Conservation (phyloP, 2,113 vertebrate species). For the Sinocyclocheilus anshuiensis region DNA sequence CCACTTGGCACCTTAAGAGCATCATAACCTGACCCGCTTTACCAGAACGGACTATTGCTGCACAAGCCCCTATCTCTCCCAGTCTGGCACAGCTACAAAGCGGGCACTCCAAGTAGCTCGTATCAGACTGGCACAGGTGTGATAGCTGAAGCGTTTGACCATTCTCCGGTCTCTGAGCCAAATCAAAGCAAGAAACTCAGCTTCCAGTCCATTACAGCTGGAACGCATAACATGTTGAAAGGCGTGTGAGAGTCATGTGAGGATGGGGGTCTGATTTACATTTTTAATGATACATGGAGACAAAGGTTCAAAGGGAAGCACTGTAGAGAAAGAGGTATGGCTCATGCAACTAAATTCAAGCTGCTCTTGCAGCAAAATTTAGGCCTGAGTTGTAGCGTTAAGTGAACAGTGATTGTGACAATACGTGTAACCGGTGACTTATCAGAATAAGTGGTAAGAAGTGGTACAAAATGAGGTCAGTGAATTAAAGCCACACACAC, state of each 20-base stretch:
- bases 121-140: constrained; percentile 46
- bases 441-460: background rate
- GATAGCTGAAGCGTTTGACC: constrained; percentile 30
- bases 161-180: constrained; percentile 34
- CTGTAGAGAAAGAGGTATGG: constrained; percentile 16
- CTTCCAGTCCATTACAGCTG: constrained; percentile 40
- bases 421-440: background rate
- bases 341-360: constrained; percentile 34
- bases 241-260: constrained; percentile 33
- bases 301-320: constrained; percentile 48
- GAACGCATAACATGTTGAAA: constrained; percentile 37
- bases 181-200: constrained; percentile 42
- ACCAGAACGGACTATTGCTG: constrained; percentile 9
- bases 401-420: background rate
- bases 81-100: constrained; percentile 48
- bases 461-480: too few relatives aligned
- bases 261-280: constrained; percentile 36
- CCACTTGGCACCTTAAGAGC: background rate
- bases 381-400: background rate
- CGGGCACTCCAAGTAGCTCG: constrained; percentile 21
- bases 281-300: constrained; percentile 56
- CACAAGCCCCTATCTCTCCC: background rate
- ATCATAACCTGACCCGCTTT: constrained; percentile 8
- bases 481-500: too few relatives aligned
- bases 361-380: too few relatives aligned